Conservation (phyloP, 2,888 invertebrate species). For the Eilema depressum region DNA sequence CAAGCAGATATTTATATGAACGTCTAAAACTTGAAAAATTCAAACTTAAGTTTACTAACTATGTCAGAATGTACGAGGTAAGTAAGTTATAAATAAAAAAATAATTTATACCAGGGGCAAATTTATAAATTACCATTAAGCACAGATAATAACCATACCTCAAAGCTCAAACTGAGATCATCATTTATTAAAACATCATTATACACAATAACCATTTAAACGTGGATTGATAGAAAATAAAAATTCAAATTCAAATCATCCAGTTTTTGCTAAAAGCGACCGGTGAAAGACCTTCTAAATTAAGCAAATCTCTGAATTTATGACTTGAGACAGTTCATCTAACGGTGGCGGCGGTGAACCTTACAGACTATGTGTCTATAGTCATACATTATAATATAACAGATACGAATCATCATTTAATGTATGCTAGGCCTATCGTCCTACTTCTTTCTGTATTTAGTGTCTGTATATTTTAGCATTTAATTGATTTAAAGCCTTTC, state of each 20-base stretch:
- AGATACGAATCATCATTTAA: constrained; percentile 14
- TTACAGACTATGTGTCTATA: constrained; percentile 25
- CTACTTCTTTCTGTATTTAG: constrained; percentile 14
- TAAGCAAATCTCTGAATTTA: constrained; percentile 74
- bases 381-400: constrained; percentile 27
- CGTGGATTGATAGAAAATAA: constrained; percentile 30
- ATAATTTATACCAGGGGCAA: background rate
- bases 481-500: constrained; percentile 4
- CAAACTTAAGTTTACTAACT: too few species aligned
- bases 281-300: constrained; percentile 71
- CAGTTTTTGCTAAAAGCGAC: constrained; percentile 46
- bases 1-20: too few species aligned
- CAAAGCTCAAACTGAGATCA: constrained; percentile 31
- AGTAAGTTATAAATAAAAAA: constrained; percentile 2
- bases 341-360: constrained; percentile 46
- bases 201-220: constrained; percentile 40
- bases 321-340: constrained; percentile 57
- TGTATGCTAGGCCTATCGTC: constrained; percentile 25
- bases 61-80: background rate
- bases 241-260: constrained; percentile 49
- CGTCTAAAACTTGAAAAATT: too few species aligned
- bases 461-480: background rate
- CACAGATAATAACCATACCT: constrained; percentile 4
- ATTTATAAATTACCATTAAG: background rate
- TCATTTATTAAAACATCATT: constrained; percentile 39